Conservation (phyloP, 2,113 vertebrate species). For the Lepus europaeus region DNA sequence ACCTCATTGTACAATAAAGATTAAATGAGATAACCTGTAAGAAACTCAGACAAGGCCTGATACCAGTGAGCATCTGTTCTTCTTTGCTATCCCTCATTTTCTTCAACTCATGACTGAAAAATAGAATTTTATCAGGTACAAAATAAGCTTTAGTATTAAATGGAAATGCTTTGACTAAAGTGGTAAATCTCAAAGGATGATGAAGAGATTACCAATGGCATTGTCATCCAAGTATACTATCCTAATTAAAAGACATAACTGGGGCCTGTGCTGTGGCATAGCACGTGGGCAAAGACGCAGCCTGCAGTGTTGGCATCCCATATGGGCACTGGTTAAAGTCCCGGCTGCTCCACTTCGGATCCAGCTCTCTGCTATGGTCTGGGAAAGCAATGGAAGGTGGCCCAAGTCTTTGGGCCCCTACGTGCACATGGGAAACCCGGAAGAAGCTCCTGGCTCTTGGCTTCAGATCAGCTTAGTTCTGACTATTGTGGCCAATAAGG, state of each 20-base stretch:
- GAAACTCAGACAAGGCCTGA: not conserved
- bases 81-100: not conserved
- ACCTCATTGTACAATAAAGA: not conserved
- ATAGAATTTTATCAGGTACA: not conserved
- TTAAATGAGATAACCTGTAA: not conserved
- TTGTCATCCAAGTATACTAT: not conserved
- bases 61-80: not conserved
- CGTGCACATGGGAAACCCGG: too few relatives aligned
- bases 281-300: too few relatives aligned
- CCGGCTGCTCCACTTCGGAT: too few relatives aligned
- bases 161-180: conserved; percentile 28
- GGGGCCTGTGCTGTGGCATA: too few relatives aligned
- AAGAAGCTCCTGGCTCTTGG: too few relatives aligned
- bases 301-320: too few relatives aligned
- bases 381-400: too few relatives aligned
- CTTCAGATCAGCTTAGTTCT: too few relatives aligned
- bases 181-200: not conserved
- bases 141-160: conserved; percentile 22
- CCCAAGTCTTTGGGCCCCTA: too few relatives aligned
- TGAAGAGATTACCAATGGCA: not conserved
- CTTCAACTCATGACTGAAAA: not conserved
- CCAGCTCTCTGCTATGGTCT: too few relatives aligned
- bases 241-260: not conserved
- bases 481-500: too few relatives aligned
- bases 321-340: too few relatives aligned